A percentile compares a stretch with the other conserved stretches of the same genome.
phyloP scores from a whole-genome alignment of 2,113 vertebrate genomes.

The Cyanocitta stelleri region DNA sequence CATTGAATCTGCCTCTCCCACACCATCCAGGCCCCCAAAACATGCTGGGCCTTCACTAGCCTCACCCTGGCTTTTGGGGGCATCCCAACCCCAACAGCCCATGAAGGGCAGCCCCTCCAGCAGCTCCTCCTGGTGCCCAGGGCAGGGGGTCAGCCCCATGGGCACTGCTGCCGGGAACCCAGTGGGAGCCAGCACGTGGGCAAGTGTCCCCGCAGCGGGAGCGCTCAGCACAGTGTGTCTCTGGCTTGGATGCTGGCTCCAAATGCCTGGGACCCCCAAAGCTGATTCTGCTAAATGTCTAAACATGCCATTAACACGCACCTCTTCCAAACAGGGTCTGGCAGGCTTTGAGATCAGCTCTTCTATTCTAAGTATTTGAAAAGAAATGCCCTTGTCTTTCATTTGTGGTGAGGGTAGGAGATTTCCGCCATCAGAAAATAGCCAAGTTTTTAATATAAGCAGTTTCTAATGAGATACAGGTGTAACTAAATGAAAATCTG shows the following conservation, averaged over 20 bases:
- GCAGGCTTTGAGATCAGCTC: neutral
- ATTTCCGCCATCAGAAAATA: neutral
- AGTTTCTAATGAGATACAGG: neutral
- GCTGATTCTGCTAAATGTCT: neutral
- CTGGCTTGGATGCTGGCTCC: neutral
- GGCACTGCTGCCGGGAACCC: accelerated
- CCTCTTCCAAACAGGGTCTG: neutral
- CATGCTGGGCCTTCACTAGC: neutral
- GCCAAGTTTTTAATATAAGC: neutral
- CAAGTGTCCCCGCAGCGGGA: accelerated
- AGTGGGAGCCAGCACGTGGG: accelerated
- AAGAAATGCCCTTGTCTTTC: neutral
- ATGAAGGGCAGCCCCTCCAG: neutral
- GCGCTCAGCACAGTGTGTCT: accelerated
- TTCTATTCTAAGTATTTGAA: neutral
- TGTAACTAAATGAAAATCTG: neutral
- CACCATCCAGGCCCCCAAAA: neutral
- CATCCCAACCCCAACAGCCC: neutral
- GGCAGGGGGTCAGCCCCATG: neutral
- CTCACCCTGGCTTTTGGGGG: neutral
- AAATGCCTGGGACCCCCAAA: neutral
- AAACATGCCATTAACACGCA: accelerated
- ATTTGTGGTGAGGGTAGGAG: neutral
- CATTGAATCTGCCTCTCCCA: neutral
- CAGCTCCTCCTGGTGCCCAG: accelerated